Evolutionary conservation across 2,888 invertebrate species (phyloP).

Genomic region (Drosophila seclusa): DNA sequence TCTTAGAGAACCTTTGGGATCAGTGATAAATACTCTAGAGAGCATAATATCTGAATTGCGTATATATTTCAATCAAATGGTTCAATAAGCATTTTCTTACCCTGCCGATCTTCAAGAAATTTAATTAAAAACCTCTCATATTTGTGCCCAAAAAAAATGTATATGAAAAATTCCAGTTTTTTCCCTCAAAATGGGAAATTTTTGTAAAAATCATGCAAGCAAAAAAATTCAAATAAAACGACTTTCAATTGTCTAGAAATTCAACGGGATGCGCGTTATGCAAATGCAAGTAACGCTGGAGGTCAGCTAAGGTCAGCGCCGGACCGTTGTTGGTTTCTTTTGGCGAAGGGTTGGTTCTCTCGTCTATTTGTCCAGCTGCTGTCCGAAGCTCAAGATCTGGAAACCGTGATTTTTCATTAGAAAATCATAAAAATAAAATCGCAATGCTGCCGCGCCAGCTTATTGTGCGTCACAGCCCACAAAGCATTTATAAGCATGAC

Average conservation of each 20-base stretch:
- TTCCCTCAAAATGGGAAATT: constrained; percentile 38
- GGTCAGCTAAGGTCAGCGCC: constrained; percentile 81
- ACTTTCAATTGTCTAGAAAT: constrained; percentile 44
- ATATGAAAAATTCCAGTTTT: constrained; percentile 54
- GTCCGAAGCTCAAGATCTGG: constrained; percentile 56
- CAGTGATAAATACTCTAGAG: constrained; percentile 37
- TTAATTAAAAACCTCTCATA: constrained; percentile 55
- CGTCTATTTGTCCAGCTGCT: constrained; percentile 63
- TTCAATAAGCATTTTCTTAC: constrained; percentile 59
- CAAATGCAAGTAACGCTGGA: constrained; percentile 77
- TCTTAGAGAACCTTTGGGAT: constrained; percentile 11
- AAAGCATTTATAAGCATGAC: constrained; percentile 57
- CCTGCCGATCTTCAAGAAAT: constrained; percentile 40
- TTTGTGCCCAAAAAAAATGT: constrained; percentile 48
- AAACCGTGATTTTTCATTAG: constrained; percentile 66
- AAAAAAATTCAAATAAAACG: constrained; percentile 7
- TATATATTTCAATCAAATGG: constrained; percentile 64
- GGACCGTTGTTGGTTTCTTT: constrained; percentile 57
- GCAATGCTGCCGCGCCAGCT: constrained; percentile 52
- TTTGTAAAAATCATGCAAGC: constrained; percentile 56
- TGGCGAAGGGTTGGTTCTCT: constrained; percentile 74
- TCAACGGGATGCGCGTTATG: constrained; percentile 64
- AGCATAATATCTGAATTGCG: neutral
- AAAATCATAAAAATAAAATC: constrained; percentile 76
- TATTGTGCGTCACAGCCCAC: constrained; percentile 78